Evolutionary conservation across 30 jellyfish, hydroid and myxozoan genomes (phyloP).

Genomic region (Aurelia aurita): DNA sequence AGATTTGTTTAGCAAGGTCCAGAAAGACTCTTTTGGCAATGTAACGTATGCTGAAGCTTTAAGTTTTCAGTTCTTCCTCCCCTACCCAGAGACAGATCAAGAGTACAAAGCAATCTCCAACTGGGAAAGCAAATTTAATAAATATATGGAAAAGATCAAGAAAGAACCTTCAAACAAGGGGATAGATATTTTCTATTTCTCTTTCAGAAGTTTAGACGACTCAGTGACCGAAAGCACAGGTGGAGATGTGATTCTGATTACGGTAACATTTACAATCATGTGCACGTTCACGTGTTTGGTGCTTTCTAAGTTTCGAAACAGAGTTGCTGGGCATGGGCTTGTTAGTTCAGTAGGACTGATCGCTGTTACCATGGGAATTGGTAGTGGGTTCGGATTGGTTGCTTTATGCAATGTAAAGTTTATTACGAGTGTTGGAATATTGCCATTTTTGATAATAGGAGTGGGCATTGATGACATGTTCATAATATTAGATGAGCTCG

Average conservation of each 20-base stretch:
- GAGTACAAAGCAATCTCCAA: neutral
- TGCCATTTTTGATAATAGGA: too few relatives aligned
- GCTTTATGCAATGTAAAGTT: too few relatives aligned
- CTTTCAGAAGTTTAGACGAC: conserved; percentile 52
- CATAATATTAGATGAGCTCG: conserved; percentile 52
- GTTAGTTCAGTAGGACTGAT: conserved; percentile 45
- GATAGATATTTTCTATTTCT: conserved; percentile 15
- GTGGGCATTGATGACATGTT: conserved; percentile 3
- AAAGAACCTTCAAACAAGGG: neutral
- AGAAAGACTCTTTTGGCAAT: neutral
- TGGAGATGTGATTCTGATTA: conserved; percentile 33
- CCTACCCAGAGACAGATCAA: conserved; percentile 15
- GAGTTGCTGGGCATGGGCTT: conserved; percentile 53
- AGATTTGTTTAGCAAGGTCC: conserved; percentile 8
- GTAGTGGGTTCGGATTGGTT: too few relatives aligned
- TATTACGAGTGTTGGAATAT: too few relatives aligned
- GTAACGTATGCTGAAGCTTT: conserved; percentile 7
- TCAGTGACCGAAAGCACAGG: conserved; percentile 39
- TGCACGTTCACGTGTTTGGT: conserved; percentile 31
- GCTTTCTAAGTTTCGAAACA: conserved; percentile 13
- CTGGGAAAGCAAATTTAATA: conserved; percentile 28
- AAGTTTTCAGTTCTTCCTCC: conserved; percentile 2
- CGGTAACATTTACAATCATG: conserved; percentile 49
- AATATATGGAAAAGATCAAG: neutral
- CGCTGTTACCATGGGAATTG: too few relatives aligned